Percentiles rank a stretch among this genome's conserved stretches.
phyloP scores from a whole-genome alignment of 1,140 invertebrate genomes.

The Drosophila tani region DNA sequence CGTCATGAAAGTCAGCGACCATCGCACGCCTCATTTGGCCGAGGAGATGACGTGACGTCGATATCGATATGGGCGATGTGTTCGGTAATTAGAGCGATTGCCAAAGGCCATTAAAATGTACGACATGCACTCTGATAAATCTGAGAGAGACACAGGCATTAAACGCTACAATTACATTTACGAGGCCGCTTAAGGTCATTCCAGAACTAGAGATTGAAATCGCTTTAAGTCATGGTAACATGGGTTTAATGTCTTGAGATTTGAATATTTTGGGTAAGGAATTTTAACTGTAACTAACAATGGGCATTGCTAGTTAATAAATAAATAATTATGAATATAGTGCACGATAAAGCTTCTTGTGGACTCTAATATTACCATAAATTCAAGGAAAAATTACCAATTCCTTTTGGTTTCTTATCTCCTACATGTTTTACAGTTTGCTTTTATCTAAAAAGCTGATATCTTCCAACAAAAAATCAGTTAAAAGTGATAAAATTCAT shows the following conservation, averaged over 20 bases:
- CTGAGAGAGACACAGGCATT: background rate
- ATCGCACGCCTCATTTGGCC: constrained; percentile 49
- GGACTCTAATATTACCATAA: too few relatives aligned
- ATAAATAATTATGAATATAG: too few relatives aligned
- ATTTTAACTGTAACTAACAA: background rate
- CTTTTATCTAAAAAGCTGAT: too few relatives aligned
- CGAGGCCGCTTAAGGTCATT: background rate
- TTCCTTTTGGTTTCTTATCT: too few relatives aligned
- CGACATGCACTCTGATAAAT: constrained; percentile 5
- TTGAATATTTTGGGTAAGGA: background rate
- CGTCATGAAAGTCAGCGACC: constrained; percentile 38
- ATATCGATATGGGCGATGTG: constrained; percentile 37
- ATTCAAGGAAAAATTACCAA: too few relatives aligned
- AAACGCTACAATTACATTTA: background rate
- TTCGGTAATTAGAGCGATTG: constrained; percentile 32
- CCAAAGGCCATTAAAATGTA: constrained; percentile 24
- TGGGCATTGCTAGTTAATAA: background rate
- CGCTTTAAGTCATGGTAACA: background rate
- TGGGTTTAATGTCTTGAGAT: background rate
- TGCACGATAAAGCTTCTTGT: too few relatives aligned
- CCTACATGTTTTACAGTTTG: too few relatives aligned
- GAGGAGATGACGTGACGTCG: constrained; percentile 37
- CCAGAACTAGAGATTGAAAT: background rate
- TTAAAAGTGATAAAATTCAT: background rate
- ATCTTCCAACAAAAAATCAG: too few relatives aligned